Evolutionary conservation across 2,888 invertebrate genomes (phyloP).

Genomic region (Lypha dubia): DNA sequence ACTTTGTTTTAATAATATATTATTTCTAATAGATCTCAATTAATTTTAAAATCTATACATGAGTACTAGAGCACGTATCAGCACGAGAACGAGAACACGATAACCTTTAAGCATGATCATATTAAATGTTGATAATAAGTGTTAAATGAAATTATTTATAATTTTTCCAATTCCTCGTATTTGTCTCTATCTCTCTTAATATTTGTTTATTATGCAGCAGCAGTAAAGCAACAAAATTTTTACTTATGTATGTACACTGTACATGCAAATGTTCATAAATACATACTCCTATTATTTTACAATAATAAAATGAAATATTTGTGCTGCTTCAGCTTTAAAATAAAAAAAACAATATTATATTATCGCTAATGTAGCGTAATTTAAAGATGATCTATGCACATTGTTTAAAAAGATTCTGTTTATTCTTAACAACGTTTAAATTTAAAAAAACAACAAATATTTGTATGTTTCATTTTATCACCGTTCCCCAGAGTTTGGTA

Average conservation of each 20-base stretch:
- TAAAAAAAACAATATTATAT: conserved; percentile 15
- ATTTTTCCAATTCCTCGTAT: conserved; percentile 39
- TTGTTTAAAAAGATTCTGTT: conserved; percentile 36
- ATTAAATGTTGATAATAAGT: conserved; percentile 60
- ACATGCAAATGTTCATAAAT: conserved; percentile 1
- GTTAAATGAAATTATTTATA: conserved; percentile 46
- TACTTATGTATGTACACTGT: too few relatives aligned
- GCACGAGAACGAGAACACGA: conserved; percentile 27
- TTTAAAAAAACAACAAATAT: neutral
- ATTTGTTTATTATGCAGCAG: neutral
- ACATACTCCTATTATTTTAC: conserved; percentile 35
- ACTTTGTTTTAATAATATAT: conserved; percentile 30
- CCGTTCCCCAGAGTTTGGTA: neutral
- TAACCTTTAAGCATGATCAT: conserved; percentile 67
- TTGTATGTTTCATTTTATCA: neutral
- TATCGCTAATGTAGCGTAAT: conserved; percentile 55
- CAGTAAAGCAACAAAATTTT: neutral
- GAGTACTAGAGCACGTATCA: neutral
- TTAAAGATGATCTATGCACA: conserved; percentile 66
- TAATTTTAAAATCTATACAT: conserved; percentile 21
- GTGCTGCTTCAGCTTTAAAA: conserved; percentile 13
- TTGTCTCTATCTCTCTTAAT: neutral
- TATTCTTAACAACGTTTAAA: conserved; percentile 32
- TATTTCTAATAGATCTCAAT: conserved; percentile 45
- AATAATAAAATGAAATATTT: conserved; percentile 17